Evolutionary conservation across 2,113 vertebrate species (phyloP).

Genomic region (Pipra filicauda): DNA sequence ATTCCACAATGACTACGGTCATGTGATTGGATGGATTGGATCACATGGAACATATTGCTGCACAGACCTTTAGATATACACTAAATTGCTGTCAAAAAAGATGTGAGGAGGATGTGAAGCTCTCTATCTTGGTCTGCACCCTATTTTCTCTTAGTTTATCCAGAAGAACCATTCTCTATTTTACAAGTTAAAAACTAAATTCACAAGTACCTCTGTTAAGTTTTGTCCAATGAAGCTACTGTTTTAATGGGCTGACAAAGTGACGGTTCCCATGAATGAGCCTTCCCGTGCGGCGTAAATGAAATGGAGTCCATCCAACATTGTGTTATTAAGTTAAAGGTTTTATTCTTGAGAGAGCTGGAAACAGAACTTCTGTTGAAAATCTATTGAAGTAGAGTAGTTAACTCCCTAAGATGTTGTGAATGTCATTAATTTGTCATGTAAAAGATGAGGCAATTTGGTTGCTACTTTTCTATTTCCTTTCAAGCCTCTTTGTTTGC

Average conservation of each 20-base stretch:
- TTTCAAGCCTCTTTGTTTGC: not conserved
- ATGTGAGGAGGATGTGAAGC: not conserved
- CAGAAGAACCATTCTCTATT: not conserved
- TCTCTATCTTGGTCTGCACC: not conserved
- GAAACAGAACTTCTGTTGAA: slow-evolving; percentile 13
- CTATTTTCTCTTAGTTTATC: not conserved
- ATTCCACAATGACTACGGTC: not conserved
- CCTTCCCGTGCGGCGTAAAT: not conserved
- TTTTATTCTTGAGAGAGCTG: not conserved
- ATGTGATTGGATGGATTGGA: not conserved
- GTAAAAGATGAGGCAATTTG: not conserved
- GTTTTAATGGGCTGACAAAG: not conserved
- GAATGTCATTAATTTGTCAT: slow-evolving; percentile 7
- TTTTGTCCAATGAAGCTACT: not conserved
- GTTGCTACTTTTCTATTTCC: not conserved
- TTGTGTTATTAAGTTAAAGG: not conserved
- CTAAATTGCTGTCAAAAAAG: not conserved
- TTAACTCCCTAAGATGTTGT: not conserved
- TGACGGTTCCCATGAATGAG: not conserved
- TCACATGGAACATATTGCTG: not conserved
- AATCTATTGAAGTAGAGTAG: not conserved
- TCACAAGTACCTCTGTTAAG: not conserved
- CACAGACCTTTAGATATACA: not conserved
- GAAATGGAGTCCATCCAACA: not conserved
- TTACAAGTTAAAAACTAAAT: not conserved